A percentile compares a stretch with the other conserved stretches of the same genome.
Evolutionary conservation across 2,797 vertebrate species (phyloP).

Genomic region (Austrolebias charrua): DNA sequence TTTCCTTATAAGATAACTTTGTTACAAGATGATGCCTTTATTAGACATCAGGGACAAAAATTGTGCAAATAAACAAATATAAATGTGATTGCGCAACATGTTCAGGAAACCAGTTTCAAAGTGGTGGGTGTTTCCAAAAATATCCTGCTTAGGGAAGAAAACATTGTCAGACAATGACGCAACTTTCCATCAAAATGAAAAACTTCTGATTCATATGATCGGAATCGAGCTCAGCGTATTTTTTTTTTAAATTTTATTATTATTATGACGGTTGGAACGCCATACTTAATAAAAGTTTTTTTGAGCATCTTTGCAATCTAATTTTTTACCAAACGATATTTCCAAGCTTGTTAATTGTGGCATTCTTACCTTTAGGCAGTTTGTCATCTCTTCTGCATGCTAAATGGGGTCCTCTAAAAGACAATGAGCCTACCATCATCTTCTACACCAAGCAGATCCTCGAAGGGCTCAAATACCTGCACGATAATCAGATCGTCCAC

Average conservation of each 20-base stretch:
- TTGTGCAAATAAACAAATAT: slow-evolving; percentile 13
- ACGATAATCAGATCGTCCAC: slow-evolving; percentile 92
- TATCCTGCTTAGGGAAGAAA: slow-evolving; percentile 15
- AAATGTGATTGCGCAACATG: slow-evolving; percentile 32
- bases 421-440: slow-evolving; percentile 89
- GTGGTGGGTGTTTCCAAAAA: slow-evolving; percentile 30
- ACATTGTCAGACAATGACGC: background rate
- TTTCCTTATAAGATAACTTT: background rate
- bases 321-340: background rate
- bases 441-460: slow-evolving; percentile 95
- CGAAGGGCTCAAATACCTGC: slow-evolving; percentile 88
- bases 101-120: slow-evolving; percentile 31
- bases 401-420: slow-evolving; percentile 93
- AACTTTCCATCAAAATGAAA: background rate
- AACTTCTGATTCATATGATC: background rate
- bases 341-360: background rate
- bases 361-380: slow-evolving; percentile 77
- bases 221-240: no score
- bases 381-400: slow-evolving; percentile 89
- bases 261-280: no score
- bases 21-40: background rate
- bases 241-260: no score
- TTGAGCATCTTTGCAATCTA: background rate
- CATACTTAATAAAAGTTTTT: no score
- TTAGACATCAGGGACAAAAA: slow-evolving; percentile 27